A percentile compares a stretch with the other conserved stretches of the same genome.
Evolutionary conservation across 2,888 invertebrate species (phyloP).

Genomic region (Deroplatys truncata): DNA sequence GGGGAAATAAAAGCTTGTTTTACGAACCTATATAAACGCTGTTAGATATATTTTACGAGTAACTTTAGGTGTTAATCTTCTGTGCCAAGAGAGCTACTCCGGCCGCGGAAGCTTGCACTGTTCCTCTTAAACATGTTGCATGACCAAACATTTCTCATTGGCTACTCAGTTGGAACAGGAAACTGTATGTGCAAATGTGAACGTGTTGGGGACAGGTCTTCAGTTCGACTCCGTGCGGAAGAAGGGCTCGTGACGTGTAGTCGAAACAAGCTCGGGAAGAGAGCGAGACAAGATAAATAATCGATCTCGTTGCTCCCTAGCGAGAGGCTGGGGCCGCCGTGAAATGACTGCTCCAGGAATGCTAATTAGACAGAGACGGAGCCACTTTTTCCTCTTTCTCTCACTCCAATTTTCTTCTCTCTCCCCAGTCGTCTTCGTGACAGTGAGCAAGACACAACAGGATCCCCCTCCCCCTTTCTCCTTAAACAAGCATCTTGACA

Average conservation of each 20-base stretch:
- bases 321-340: not conserved
- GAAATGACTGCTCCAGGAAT: constrained; percentile 40
- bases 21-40: too few relatives aligned
- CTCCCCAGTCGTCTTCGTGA: constrained; percentile 4
- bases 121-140: not conserved
- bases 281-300: constrained; percentile 28
- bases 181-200: not conserved
- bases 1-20: too few relatives aligned
- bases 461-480: not conserved
- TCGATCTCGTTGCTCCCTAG: constrained; percentile 15
- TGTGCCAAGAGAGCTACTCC: too few relatives aligned
- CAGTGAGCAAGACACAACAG: not conserved
- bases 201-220: not conserved
- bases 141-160: too few relatives aligned
- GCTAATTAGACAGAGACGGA: constrained; percentile 42
- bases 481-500: not conserved
- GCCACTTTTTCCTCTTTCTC: constrained; percentile 7
- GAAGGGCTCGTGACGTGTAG: not conserved
- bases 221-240: not conserved
- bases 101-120: not conserved
- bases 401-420: not conserved
- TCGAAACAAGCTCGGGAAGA: not conserved
- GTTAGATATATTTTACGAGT: too few relatives aligned
- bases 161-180: not conserved
- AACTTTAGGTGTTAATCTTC: too few relatives aligned